Evolutionary conservation across 2,113 vertebrate species (phyloP), one percentile per base, ranked within the genome.

Genomic region (Aythya baeri): DNA sequence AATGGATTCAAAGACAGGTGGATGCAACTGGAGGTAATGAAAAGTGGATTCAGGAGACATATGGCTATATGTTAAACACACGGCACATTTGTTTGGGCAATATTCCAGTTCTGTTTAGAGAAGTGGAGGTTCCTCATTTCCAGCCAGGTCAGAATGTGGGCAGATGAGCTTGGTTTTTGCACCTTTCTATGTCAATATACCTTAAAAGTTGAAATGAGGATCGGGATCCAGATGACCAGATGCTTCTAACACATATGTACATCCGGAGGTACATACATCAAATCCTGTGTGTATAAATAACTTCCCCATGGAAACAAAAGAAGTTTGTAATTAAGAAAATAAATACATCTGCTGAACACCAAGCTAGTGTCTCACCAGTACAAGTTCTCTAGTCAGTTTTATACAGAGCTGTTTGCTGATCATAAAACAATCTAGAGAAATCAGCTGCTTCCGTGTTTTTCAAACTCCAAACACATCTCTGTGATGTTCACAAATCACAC

Each of bases 61-160:
- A 29, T 2, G 75, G 13, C 8, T 75, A 18, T 70, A 67, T 32
- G 36, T 12, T 13, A 55, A 72, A 78, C 3, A 4, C 3, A 11
- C 11, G 8, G 2, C 8, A 2, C 11, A 6, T 50, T 55, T 59
- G 2, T 57, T 43, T 25, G 10, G 9, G 6, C 58, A 17, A 1
- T 82, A 6, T 58, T 44, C 17, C 17, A 52, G 20, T 11, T 46
- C 17, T 63, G 9, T 63, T 78, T 11, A 21, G 59, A 68, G n/a
- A 32, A 46, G 13, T 22, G 7, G 18, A 70, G 12, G 6, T 17
- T 9, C 10, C 18, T 79, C 13, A 41, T 78, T 79, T 86, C 65
- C 72, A 70, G 6, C 8, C 20, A 32, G 26, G 6, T 70, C 31
- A 41, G 17, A 34, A 52, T 27, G 4, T 12, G 15, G 16, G 41